phyloP scores from a whole-genome alignment of 30 jellyfish, hydroid and myxozoan genomes.

The Morbakka virulenta region DNA sequence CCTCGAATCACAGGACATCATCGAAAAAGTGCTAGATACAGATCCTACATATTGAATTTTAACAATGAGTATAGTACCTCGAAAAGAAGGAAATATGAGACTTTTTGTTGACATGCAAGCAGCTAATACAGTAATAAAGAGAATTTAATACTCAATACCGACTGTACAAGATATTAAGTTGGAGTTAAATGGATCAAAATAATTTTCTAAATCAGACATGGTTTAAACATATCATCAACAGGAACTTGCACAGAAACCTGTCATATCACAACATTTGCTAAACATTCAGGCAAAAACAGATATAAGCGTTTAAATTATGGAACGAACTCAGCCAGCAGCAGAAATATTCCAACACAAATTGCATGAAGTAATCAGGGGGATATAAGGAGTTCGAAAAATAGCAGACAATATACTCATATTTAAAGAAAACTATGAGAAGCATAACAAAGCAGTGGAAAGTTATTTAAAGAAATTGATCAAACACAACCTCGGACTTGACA shows the following conservation, averaged over 20 bases:
- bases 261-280: conserved; percentile 5
- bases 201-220: conserved; percentile 27
- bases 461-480: conserved; percentile 12
- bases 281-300: conserved; percentile 1
- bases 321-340: conserved; percentile 43
- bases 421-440: conserved; percentile 1
- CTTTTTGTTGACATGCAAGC: too few relatives aligned
- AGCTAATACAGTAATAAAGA: too few relatives aligned
- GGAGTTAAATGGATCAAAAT: too few relatives aligned
- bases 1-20: too few relatives aligned
- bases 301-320: conserved; percentile 25
- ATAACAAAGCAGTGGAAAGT: conserved; percentile 11
- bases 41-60: too few relatives aligned
- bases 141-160: too few relatives aligned
- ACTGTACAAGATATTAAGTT: too few relatives aligned
- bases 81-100: too few relatives aligned
- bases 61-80: too few relatives aligned
- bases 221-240: not conserved
- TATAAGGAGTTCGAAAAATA: not conserved
- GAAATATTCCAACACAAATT: conserved; percentile 15
- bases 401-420: conserved; percentile 28
- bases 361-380: not conserved
- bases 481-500: conserved; percentile 21
- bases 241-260: conserved; percentile 31
- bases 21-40: too few relatives aligned